These are phyloP conservation scores for Thymelicus sylvestris DNA, from an alignment of 2,888 invertebrate species.

Conservation along the genomic window DNA sequence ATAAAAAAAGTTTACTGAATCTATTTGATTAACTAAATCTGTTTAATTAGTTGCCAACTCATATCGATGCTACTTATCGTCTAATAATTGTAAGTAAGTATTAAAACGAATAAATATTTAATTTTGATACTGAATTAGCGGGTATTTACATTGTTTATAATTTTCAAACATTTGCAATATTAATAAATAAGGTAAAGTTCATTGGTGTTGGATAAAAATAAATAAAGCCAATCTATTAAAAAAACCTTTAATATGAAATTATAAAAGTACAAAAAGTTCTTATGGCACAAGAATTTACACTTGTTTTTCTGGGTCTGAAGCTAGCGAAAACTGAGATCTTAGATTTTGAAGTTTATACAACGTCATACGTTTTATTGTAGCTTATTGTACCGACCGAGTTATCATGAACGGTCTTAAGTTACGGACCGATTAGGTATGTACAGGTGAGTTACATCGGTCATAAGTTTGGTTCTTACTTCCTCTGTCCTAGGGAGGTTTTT, in stretches of 20 bases:
- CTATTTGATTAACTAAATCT: too few relatives aligned
- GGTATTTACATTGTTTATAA: too few relatives aligned
- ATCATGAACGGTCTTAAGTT: background rate
- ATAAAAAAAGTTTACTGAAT: too few relatives aligned
- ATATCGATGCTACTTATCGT: too few relatives aligned
- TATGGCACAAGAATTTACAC: slow-evolving; percentile 76
- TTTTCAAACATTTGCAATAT: too few relatives aligned
- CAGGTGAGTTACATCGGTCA: slow-evolving; percentile 4
- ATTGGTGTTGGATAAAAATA: slow-evolving; percentile 15
- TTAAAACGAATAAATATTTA: too few relatives aligned
- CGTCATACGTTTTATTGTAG: too few relatives aligned
- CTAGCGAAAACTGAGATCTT: slow-evolving; percentile 57
- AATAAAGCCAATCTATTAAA: slow-evolving; percentile 42
- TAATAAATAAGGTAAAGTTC: too few relatives aligned
- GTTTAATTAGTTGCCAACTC: too few relatives aligned
- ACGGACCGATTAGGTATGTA: slow-evolving; percentile 15
- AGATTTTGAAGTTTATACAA: slow-evolving; percentile 34
- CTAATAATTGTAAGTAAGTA: too few relatives aligned
- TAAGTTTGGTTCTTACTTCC: slow-evolving; percentile 39
- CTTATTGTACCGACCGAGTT: slow-evolving; percentile 7
- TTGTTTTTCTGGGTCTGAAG: slow-evolving; percentile 37
- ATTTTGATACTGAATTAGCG: too few relatives aligned
- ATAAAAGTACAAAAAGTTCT: slow-evolving; percentile 66
- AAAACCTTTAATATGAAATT: slow-evolving; percentile 51
- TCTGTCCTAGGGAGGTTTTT: slow-evolving; percentile 79